These are phyloP conservation scores for Cepaea nemoralis DNA, from an alignment of 1,140 invertebrate genomes.

Conservation along the genomic window DNA sequence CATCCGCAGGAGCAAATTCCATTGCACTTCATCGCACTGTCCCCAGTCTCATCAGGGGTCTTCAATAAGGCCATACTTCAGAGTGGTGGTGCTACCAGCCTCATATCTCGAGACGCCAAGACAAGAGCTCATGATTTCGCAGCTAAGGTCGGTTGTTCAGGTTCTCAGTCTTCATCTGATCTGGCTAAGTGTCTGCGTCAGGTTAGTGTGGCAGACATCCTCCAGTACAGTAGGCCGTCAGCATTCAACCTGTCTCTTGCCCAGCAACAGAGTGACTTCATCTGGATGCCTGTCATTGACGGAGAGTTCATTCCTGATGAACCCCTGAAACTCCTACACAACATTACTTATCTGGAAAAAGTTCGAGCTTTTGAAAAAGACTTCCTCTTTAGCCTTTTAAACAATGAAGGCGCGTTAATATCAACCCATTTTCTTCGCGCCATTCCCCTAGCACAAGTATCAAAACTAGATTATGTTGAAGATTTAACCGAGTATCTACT, in stretches of 20 bases:
- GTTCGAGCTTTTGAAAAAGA: constrained; percentile 10
- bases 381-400: constrained; percentile 17
- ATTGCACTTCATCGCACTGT: constrained; percentile 59
- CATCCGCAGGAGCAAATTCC: constrained; percentile 85
- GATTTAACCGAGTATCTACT: constrained; percentile 1
- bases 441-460: background rate
- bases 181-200: background rate
- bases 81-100: constrained; percentile 42
- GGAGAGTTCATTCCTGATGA: constrained; percentile 21
- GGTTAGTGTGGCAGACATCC: background rate
- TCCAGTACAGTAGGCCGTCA: background rate
- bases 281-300: constrained; percentile 31
- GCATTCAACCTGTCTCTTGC: background rate
- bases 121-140: constrained; percentile 1
- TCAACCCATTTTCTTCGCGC: constrained; percentile 9
- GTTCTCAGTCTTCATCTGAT: too few species aligned
- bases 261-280: constrained; percentile 14
- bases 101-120: background rate
- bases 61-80: constrained; percentile 66
- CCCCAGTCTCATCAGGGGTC: constrained; percentile 47
- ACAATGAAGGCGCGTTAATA: constrained; percentile 27
- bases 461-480: background rate
- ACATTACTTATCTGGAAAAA: constrained; percentile 8
- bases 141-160: background rate
- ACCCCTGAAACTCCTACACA: background rate